Conservation (phyloP, 2,797 vertebrate genomes). For the Streptopelia turtur region DNA sequence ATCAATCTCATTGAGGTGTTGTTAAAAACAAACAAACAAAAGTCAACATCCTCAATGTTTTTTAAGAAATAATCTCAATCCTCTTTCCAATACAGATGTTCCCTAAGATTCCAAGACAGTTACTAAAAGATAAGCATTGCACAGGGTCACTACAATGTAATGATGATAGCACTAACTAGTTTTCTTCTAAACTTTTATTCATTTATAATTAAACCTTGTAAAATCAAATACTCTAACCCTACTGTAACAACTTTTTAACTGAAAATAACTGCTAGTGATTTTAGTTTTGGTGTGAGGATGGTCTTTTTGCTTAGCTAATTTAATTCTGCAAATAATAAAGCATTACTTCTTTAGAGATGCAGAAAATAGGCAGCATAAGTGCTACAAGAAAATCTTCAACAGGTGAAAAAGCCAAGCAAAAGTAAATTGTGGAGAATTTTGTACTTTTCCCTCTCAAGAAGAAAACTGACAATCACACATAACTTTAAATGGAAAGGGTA, state of each 20-base stretch:
- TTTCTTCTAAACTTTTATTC: background rate
- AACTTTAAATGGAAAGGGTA: background rate
- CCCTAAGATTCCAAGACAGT: background rate
- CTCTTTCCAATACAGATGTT: background rate
- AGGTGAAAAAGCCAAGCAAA: background rate
- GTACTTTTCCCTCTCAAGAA: background rate
- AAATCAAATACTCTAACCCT: background rate
- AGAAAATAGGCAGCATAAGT: background rate
- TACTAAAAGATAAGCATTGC: background rate
- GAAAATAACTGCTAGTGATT: background rate
- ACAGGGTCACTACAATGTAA: background rate
- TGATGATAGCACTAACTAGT: no score
- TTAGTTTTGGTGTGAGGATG: background rate
- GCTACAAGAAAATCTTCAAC: background rate
- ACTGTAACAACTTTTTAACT: background rate
- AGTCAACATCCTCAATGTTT: rapidly evolving
- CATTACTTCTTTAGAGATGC: background rate
- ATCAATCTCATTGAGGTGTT: background rate
- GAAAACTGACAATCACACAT: background rate
- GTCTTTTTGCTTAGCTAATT: background rate
- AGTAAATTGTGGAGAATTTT: background rate
- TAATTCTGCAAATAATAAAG: background rate
- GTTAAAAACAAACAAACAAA: background rate
- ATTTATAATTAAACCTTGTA: background rate
- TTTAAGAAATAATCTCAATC: background rate